A percentile compares a stretch with the other conserved stretches of the same genome.
Evolutionary conservation across 2,888 invertebrate species (phyloP).

Genomic region (Automeris io): DNA sequence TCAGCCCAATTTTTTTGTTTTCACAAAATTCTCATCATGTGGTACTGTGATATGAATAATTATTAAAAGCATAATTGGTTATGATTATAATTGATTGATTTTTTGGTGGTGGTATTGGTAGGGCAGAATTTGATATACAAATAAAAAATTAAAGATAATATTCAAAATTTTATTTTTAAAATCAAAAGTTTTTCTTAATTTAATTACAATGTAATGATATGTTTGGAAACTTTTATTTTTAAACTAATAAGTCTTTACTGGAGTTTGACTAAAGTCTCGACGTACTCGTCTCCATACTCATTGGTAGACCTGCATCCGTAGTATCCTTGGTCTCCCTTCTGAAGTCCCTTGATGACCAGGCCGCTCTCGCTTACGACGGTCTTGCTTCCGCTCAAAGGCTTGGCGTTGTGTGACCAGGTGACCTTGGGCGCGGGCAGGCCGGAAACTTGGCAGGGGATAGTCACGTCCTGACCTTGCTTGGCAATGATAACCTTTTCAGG

Average conservation of each 20-base stretch:
- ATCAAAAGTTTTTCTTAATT: neutral
- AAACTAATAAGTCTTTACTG: slow-evolving; percentile 9
- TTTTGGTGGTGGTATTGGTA: slow-evolving; percentile 1
- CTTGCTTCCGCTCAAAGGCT: slow-evolving; percentile 25
- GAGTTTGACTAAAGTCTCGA: slow-evolving; percentile 22
- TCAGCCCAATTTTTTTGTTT: too few species aligned
- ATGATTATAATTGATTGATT: neutral
- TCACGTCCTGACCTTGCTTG: slow-evolving; percentile 36
- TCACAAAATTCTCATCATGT: too few species aligned
- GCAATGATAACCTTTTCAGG: slow-evolving; percentile 27
- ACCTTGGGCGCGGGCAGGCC: slow-evolving; percentile 36
- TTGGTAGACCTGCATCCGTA: slow-evolving; percentile 52
- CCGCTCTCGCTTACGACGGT: slow-evolving; percentile 25
- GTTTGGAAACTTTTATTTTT: slow-evolving; percentile 14
- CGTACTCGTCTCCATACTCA: slow-evolving; percentile 37
- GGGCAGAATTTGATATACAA: neutral
- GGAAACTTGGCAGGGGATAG: slow-evolving; percentile 40
- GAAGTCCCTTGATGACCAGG: slow-evolving; percentile 37
- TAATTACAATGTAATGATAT: slow-evolving; percentile 21
- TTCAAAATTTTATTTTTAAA: too few species aligned
- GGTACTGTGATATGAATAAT: too few species aligned
- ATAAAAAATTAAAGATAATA: too few species aligned
- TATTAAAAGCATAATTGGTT: too few species aligned
- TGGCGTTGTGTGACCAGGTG: slow-evolving; percentile 43
- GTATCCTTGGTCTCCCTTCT: slow-evolving; percentile 43